Evolutionary conservation across 2,113 vertebrate genomes (phyloP).

Genomic region (Cisticola juncidis): DNA sequence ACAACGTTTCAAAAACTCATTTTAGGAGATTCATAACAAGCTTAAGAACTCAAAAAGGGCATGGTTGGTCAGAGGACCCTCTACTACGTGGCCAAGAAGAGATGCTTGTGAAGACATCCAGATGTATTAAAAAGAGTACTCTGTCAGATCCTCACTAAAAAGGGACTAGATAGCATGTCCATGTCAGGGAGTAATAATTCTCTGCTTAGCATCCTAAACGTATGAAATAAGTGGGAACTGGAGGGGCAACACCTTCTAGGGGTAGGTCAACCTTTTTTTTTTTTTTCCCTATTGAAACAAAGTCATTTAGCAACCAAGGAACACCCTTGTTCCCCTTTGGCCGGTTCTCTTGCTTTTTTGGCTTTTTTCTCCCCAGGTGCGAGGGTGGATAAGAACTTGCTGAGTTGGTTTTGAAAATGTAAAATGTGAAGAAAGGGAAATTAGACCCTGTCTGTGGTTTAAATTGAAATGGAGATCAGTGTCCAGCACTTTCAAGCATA

Average conservation of each 20-base stretch:
- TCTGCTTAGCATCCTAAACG: background rate
- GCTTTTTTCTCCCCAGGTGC: constrained; percentile 54
- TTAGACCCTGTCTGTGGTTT: constrained; percentile 55
- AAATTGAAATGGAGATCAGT: constrained; percentile 62
- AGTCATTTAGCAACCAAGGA: background rate
- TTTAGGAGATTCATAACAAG: background rate
- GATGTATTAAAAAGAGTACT: background rate
- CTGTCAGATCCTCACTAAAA: background rate
- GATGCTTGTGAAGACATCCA: background rate
- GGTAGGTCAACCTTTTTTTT: background rate
- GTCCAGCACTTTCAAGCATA: constrained; percentile 13
- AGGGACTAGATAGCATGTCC: background rate
- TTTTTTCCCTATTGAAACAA: background rate
- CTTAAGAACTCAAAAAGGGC: background rate
- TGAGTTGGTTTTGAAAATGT: constrained; percentile 56
- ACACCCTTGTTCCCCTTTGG: background rate
- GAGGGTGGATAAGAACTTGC: constrained; percentile 62
- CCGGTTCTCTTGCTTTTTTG: constrained; percentile 9
- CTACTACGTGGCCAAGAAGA: background rate
- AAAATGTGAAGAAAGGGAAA: constrained; percentile 72
- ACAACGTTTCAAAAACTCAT: background rate
- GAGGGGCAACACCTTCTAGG: background rate
- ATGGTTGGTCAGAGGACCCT: background rate
- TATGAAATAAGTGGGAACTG: background rate
- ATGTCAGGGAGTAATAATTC: background rate